Evolutionary conservation across 2,797 vertebrate genomes (phyloP), one percentile per base, ranked within the genome.

Genomic region (Phaenicophaeus curvirostris): DNA sequence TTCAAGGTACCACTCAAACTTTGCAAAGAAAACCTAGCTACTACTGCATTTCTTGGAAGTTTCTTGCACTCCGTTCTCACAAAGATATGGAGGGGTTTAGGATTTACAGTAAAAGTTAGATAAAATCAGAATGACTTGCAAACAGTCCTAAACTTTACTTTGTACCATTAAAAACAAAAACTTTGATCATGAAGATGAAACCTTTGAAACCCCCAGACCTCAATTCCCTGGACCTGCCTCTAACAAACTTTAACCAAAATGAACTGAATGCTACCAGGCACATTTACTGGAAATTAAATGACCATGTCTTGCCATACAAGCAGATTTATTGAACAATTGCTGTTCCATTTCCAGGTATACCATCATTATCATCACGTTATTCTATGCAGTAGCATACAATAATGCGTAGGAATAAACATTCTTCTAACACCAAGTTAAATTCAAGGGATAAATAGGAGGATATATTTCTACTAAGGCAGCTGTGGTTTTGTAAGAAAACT

Each of bases 321-420:
- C 31, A 89, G 61, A 92, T 92, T 80, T 93, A 84, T 65, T 95
- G 62, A 74, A 80, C 88, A 44, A 85, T 9, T 84, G 16, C 23
- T 54, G 16, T 50, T 93, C 41, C 27, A 59, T 91, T 96, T 96
- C 25, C 66, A 94, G 65, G 78, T 92, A 62, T 0, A 25, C 48
- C 31, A 4, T 80, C 83, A 85, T 94, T 71, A 92, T 69, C 30
- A 57, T 39, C 42, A 71, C 19, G 53, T 91, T 39, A 48, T 55
- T 93, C 83, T 67, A 71, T 55, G 44, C 35, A 93, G 41, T n/a
- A 79, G 55, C 14, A 57, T 65, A 80, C 33, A 90, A 58, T 66
- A 88, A 76, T 53, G 37, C 63, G 62, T 8, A 77, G 42, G 81
- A 95, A 90, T 57, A 95, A 82, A 61, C 68, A 66, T n/a, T 94